phyloP scores from a whole-genome alignment of 2,797 vertebrate genomes.

The Muraenolepis orangiensis region DNA sequence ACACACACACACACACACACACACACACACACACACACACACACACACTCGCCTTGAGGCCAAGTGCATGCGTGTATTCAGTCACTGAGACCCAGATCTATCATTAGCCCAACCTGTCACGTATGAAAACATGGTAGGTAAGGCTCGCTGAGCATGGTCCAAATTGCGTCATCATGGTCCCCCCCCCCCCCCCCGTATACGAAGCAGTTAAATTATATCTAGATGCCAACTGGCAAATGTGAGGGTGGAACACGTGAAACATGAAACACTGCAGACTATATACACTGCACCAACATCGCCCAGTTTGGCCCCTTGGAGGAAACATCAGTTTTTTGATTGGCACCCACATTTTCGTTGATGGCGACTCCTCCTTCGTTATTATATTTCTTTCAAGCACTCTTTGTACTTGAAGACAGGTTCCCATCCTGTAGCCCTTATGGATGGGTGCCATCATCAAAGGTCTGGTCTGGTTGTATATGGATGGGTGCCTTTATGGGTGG shows the following conservation, averaged over 20 bases:
- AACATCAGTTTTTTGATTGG: not conserved
- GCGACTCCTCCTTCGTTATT: not conserved
- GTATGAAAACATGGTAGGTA: not conserved
- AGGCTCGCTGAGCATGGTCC: not conserved
- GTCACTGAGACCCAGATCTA: not conserved
- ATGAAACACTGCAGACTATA: not conserved
- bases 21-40: not conserved
- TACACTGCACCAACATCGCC: not conserved
- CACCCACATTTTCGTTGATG: not conserved
- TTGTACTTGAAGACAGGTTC: slow-evolving; percentile 5
- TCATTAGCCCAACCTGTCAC: not conserved
- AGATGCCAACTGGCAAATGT: not conserved
- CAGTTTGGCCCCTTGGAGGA: not conserved
- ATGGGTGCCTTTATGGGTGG: slow-evolving; percentile 46
- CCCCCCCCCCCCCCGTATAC: not conserved
- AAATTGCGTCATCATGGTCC: not conserved
- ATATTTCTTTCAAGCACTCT: slow-evolving; percentile 7
- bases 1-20: slow-evolving; percentile 1
- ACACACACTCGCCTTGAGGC: not conserved
- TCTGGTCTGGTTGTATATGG: slow-evolving; percentile 35
- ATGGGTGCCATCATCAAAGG: slow-evolving; percentile 41
- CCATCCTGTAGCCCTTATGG: slow-evolving; percentile 20
- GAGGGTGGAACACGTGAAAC: not conserved
- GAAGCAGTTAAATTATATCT: not conserved
- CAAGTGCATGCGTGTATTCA: not conserved